Evolutionary conservation across 2,113 vertebrate genomes (phyloP).

Genomic region (Coptodon rendalli): DNA sequence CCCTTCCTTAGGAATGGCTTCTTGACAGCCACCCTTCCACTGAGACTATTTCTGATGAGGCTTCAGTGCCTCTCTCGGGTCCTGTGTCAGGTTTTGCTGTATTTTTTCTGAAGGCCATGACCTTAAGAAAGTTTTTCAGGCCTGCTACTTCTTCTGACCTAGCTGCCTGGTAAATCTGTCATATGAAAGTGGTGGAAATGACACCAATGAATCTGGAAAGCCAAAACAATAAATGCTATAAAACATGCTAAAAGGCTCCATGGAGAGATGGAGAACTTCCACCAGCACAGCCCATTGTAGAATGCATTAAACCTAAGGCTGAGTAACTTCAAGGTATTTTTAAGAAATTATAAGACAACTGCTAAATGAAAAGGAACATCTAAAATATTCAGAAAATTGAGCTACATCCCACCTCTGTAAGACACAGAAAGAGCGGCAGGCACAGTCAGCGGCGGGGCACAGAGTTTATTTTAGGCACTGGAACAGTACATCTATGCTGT

Average conservation of each 20-base stretch:
- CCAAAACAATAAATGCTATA: background rate
- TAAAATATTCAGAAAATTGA: background rate
- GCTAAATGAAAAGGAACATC: background rate
- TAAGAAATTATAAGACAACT: background rate
- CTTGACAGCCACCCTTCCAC: background rate
- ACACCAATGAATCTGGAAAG: background rate
- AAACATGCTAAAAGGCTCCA: background rate
- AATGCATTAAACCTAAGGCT: background rate
- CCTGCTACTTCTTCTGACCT: background rate
- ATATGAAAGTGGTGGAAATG: background rate
- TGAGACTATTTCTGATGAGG: background rate
- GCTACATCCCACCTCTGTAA: background rate
- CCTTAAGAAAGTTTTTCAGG: background rate
- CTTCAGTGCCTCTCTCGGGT: background rate
- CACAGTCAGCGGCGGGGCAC: background rate
- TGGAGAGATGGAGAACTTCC: background rate
- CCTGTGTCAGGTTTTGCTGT: background rate
- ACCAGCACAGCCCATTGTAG: background rate
- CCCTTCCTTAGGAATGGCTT: background rate
- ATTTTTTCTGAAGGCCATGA: background rate
- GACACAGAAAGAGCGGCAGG: background rate
- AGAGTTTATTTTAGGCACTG: slow-evolving; percentile 49
- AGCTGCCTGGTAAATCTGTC: background rate
- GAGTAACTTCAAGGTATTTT: background rate
- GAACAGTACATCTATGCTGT: slow-evolving; percentile 11